Evolutionary conservation across 2,888 invertebrate species (phyloP).

Genomic region (Stenotaenia linearis): DNA sequence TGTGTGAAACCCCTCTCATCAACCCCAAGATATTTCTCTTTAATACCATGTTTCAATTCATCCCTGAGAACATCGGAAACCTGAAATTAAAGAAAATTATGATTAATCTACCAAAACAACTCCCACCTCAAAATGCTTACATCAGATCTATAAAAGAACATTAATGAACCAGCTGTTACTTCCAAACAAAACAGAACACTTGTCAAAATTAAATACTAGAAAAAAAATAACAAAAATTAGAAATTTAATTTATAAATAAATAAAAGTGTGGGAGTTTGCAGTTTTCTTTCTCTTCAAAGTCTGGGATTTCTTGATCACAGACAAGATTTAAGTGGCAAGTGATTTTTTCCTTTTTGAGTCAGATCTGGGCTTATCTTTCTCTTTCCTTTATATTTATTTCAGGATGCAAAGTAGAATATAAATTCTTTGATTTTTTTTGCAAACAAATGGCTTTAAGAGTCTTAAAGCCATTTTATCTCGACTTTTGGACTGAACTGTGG

Average conservation of each 20-base stretch:
- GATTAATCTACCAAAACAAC: too few species aligned
- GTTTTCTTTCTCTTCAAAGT: too few species aligned
- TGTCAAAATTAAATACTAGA: constrained; percentile 72
- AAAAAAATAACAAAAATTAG: constrained; percentile 29
- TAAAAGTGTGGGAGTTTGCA: too few species aligned
- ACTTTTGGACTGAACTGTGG: too few species aligned
- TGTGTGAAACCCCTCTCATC: constrained; percentile 59
- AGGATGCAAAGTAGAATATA: too few species aligned
- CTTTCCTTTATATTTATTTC: too few species aligned
- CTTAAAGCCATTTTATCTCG: too few species aligned
- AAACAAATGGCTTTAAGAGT: too few species aligned
- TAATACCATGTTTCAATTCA: constrained; percentile 62
- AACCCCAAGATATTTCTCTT: constrained; percentile 56
- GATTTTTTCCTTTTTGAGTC: too few species aligned
- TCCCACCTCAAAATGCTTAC: constrained; percentile 55
- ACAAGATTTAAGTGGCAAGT: not conserved
- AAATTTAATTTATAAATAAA: not conserved
- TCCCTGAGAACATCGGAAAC: constrained; percentile 55
- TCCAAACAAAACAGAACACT: constrained; percentile 69
- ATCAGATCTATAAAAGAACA: constrained; percentile 68
- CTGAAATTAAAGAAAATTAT: constrained; percentile 1
- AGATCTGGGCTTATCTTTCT: too few species aligned
- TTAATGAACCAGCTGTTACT: constrained; percentile 67
- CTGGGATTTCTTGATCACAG: too few species aligned
- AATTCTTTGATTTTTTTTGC: too few species aligned